phyloP scores from a whole-genome alignment of 2,888 invertebrate genomes.

The Cerastoderma edule region DNA sequence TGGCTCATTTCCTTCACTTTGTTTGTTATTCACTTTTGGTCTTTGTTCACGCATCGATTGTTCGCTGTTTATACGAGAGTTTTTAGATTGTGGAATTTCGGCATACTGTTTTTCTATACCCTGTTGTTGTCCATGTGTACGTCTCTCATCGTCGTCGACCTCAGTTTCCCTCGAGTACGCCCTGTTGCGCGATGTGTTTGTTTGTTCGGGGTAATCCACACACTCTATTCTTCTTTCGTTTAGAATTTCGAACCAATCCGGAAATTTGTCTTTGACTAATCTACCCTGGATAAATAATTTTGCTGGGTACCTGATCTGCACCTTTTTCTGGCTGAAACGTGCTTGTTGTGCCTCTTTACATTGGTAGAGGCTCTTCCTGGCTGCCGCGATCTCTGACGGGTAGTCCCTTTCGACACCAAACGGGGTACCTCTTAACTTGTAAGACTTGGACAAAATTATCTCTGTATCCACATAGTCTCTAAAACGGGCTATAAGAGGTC shows the following conservation, averaged over 20 bases:
- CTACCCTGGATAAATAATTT: slow-evolving; percentile 25
- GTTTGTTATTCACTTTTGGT: no score
- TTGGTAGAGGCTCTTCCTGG: slow-evolving; percentile 23
- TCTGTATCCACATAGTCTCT: slow-evolving; percentile 35
- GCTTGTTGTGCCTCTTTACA: slow-evolving; percentile 19
- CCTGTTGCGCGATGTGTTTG: not conserved
- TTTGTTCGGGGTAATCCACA: not conserved
- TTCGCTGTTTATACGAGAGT: no score
- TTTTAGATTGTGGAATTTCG: no score
- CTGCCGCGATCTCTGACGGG: slow-evolving; percentile 31
- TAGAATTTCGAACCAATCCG: slow-evolving; percentile 32
- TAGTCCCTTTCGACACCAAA: slow-evolving; percentile 41
- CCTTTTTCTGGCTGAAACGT: slow-evolving; percentile 4
- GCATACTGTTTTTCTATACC: no score
- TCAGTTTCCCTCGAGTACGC: not conserved
- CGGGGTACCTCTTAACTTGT: slow-evolving; percentile 18
- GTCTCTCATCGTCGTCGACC: not conserved
- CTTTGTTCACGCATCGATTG: no score
- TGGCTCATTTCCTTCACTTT: no score
- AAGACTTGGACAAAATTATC: slow-evolving; percentile 15
- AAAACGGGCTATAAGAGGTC: slow-evolving; percentile 33
- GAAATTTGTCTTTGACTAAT: slow-evolving; percentile 24
- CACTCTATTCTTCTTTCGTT: not conserved
- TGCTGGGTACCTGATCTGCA: slow-evolving; percentile 30
- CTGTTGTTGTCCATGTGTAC: not conserved